Base-by-base conservation (phyloP, 2,888 invertebrate genomes). In the Agriopis leucophaearia region DNA sequence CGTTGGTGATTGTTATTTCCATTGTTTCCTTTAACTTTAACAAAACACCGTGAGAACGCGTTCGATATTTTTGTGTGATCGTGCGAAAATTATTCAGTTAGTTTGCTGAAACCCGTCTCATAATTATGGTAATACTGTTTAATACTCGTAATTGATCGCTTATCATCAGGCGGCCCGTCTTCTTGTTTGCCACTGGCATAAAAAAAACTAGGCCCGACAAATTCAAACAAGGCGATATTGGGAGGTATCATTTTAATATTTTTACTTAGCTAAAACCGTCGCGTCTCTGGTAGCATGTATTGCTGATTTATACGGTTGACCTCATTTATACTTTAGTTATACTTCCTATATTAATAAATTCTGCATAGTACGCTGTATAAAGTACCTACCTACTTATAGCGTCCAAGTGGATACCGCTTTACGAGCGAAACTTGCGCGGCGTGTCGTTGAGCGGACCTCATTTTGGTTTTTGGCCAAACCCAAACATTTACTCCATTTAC, bases 391-490 rank as follows among this genome's bases (percentile, higher is more conserved):
- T 50, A 50, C 18, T 8, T 58, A 40, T 56, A 50, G 44, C 44
- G 44, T 54, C 48, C 44, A 57, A 64, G 62, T 50, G 67, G 66
- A 58, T 66, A 76, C 81, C 78, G 57, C 80, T 78, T 81, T 78
- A 82, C 77, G 79, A 78, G 76, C 77, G 66, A 80, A 85, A 85
- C 82, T 85, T 83, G 77, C 81, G 77, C 79, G 77, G 74, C 81
- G 77, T 74, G 71, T 77, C 76, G 78, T 79, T 81, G 85, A 80
- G 77, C 82, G 82, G 79, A 78, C 78, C 87, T 83, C 86, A 86
- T 90, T 91, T 91, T 87, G 91, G 91, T 91, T 92, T 91, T 91
- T 85, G 86, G 90, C 89, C 89, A 91, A 91, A 88, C 88, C 91
- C 85, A 88, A 90, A 91, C 85, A 88, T 85, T 84, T 83, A 82